These are phyloP conservation scores for Oppia nitens DNA, from an alignment of 1,140 invertebrate species.

Conservation along the genomic window DNA sequence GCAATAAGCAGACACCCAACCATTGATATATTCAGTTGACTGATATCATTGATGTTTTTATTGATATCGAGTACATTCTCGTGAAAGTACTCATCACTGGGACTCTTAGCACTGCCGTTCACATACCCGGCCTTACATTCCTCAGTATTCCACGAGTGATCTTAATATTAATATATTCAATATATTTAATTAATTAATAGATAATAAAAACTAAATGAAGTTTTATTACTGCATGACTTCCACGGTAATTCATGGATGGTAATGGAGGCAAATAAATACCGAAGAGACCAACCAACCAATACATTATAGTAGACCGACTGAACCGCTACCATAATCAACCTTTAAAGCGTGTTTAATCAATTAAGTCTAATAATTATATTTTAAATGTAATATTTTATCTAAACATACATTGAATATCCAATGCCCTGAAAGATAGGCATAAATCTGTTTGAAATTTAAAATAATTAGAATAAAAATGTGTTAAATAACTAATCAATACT, in stretches of 20 bases:
- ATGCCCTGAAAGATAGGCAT: conserved; percentile 5
- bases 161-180: not conserved
- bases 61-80: not conserved
- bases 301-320: conserved; percentile 5
- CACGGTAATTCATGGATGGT: not conserved
- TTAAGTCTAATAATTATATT: too few species aligned
- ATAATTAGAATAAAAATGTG: too few species aligned
- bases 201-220: too few species aligned
- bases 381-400: too few species aligned
- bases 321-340: not conserved
- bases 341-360: too few species aligned
- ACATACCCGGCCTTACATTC: not conserved
- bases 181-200: not conserved
- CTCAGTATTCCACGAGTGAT: not conserved
- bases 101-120: not conserved
- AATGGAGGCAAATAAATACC: conserved; percentile 1
- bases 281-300: conserved; percentile 2
- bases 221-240: not conserved
- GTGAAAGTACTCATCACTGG: not conserved
- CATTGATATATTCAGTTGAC: not conserved
- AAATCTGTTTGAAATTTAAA: too few species aligned
- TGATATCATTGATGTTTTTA: not conserved
- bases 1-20: not conserved
- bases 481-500: too few species aligned
- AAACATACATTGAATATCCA: conserved; percentile 1